A percentile compares a stretch with the other conserved stretches of the same genome.
phyloP scores from a whole-genome alignment of 2,113 vertebrate genomes.

The Neotragus moschatus region DNA sequence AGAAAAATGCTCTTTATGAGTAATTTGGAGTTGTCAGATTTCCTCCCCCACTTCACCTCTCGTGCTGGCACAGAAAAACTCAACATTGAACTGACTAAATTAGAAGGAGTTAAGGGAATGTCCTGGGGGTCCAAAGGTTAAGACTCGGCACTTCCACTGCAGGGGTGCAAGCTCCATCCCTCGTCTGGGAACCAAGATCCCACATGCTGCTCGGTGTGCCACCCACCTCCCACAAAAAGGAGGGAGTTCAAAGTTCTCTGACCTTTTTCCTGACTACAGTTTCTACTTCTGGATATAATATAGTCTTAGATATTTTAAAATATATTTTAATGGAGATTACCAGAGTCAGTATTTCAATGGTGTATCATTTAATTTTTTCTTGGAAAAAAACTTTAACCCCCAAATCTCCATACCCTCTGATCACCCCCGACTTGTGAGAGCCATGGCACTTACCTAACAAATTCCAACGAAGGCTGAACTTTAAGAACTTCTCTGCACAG shows the following conservation, averaged over 20 bases:
- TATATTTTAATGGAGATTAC: background rate
- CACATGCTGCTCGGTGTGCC: background rate
- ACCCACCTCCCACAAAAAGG: background rate
- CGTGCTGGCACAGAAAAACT: background rate
- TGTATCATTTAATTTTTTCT: background rate
- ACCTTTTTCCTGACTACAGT: background rate
- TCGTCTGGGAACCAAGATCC: background rate
- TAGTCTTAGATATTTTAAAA: background rate
- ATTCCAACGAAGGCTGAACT: background rate
- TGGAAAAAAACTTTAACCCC: background rate
- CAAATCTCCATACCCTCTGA: background rate
- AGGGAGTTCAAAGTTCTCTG: background rate
- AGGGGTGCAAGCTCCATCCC: background rate
- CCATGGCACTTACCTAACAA: background rate
- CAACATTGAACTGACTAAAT: background rate
- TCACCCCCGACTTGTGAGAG: too few relatives aligned
- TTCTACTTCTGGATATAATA: background rate
- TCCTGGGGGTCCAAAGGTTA: background rate
- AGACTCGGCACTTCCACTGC: background rate
- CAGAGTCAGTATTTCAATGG: background rate
- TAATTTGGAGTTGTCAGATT: background rate
- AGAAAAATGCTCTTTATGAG: background rate
- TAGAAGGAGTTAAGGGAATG: background rate
- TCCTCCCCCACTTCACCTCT: background rate
- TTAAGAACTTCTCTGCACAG: background rate